These are phyloP conservation scores for Schrankia costaestrigalis DNA, from an alignment of 2,888 invertebrate genomes.

Conservation along the genomic window DNA sequence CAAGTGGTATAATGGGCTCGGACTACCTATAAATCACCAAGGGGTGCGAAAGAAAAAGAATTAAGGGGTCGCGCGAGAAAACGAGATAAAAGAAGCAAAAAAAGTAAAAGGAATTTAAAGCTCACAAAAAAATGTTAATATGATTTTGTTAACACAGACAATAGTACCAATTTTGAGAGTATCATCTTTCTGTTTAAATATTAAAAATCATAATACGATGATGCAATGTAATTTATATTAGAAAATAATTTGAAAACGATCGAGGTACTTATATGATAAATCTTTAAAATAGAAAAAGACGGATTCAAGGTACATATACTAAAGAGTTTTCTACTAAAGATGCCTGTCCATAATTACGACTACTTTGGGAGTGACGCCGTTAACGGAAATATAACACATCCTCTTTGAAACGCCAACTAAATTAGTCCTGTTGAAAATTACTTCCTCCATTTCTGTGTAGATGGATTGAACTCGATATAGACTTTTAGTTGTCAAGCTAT, in stretches of 20 bases:
- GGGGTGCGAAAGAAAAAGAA: too few relatives aligned
- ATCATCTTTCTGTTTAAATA: too few relatives aligned
- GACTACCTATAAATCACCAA: constrained; percentile 62
- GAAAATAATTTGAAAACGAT: too few relatives aligned
- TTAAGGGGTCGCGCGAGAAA: constrained; percentile 37
- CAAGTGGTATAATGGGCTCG: constrained; percentile 53
- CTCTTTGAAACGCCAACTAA: constrained; percentile 50
- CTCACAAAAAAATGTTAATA: constrained; percentile 13
- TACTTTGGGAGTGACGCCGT: constrained; percentile 40
- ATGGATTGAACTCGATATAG: constrained; percentile 23
- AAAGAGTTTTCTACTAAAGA: constrained; percentile 14
- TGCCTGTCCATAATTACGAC: constrained; percentile 36
- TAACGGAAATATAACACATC: constrained; percentile 58
- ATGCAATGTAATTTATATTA: too few relatives aligned
- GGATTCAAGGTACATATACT: constrained; percentile 2
- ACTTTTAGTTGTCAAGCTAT: too few relatives aligned
- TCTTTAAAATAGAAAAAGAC: constrained; percentile 1
- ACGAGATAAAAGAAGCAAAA: constrained; percentile 54
- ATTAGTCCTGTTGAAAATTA: constrained; percentile 59
- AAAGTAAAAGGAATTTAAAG: constrained; percentile 43
- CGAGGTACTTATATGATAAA: too few relatives aligned
- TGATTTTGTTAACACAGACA: too few relatives aligned
- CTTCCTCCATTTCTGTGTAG: constrained; percentile 44
- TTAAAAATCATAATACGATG: too few relatives aligned
- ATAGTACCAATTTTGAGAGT: too few relatives aligned